phyloP scores from a whole-genome alignment of 2,797 vertebrate genomes.

The Acomys russatus region DNA sequence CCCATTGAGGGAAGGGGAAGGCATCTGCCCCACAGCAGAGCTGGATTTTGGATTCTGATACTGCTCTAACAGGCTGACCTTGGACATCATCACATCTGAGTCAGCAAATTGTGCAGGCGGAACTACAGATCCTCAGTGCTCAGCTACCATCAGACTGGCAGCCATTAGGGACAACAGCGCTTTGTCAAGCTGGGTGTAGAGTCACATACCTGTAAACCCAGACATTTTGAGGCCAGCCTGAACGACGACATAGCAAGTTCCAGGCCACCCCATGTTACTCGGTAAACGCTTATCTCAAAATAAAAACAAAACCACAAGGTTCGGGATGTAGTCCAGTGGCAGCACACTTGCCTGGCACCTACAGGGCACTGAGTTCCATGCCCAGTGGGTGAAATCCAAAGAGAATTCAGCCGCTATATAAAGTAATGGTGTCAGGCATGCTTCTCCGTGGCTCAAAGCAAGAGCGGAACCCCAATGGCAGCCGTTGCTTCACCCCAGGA shows the following conservation, averaged over 20 bases:
- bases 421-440: rapidly evolving
- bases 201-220: background rate
- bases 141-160: background rate
- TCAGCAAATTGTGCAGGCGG: background rate
- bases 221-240: background rate
- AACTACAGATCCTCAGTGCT: background rate
- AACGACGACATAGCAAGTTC: background rate
- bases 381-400: background rate
- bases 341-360: background rate
- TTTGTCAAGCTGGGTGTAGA: no score
- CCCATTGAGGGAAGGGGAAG: background rate
- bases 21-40: background rate
- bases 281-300: background rate
- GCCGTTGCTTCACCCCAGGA: background rate
- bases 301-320: background rate
- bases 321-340: background rate
- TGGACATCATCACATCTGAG: background rate
- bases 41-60: background rate
- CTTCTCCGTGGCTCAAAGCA: background rate
- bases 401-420: rapidly evolving
- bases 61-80: background rate
- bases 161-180: rapidly evolving
- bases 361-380: background rate
- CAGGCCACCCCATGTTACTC: background rate
- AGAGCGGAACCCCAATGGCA: rapidly evolving